Evolutionary conservation across 1,140 invertebrate species (phyloP).

Genomic region (Conus ventricosus): DNA sequence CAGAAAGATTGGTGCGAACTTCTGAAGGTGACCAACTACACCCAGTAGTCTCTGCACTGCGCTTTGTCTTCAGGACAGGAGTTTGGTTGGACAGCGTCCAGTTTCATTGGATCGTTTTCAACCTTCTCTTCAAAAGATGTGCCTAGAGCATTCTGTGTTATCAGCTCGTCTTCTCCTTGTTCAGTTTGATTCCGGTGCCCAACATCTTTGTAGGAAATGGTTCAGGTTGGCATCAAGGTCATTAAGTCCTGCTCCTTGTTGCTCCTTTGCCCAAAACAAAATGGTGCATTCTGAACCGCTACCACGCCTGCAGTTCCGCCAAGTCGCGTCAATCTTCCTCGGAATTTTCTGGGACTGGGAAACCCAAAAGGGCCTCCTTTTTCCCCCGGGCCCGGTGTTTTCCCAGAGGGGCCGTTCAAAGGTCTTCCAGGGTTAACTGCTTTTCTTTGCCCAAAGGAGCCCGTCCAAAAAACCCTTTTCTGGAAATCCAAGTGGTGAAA

Average conservation of each 20-base stretch:
- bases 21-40: conserved; percentile 70
- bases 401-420: conserved; percentile 60
- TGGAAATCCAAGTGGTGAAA: conserved; percentile 34
- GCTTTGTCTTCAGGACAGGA: conserved; percentile 33
- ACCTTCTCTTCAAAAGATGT: conserved; percentile 39
- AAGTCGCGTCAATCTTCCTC: background rate
- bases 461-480: conserved; percentile 19
- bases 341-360: conserved; percentile 34
- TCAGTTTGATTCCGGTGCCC: conserved; percentile 39
- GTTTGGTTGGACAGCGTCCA: conserved; percentile 37
- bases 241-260: background rate
- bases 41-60: conserved; percentile 54
- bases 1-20: conserved; percentile 70
- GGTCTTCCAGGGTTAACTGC: background rate
- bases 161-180: conserved; percentile 38
- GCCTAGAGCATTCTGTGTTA: no score
- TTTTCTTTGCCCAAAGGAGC: background rate
- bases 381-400: no score
- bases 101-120: conserved; percentile 41
- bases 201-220: conserved; percentile 36
- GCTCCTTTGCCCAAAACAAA: conserved; percentile 57
- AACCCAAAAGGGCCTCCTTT: conserved; percentile 67
- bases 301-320: background rate
- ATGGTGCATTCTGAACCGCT: conserved; percentile 45
- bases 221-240: conserved; percentile 46